Percentiles rank a stretch among this genome's conserved stretches.
Conservation (phyloP, 2,113 vertebrate species). For the Nannospalax galili region DNA sequence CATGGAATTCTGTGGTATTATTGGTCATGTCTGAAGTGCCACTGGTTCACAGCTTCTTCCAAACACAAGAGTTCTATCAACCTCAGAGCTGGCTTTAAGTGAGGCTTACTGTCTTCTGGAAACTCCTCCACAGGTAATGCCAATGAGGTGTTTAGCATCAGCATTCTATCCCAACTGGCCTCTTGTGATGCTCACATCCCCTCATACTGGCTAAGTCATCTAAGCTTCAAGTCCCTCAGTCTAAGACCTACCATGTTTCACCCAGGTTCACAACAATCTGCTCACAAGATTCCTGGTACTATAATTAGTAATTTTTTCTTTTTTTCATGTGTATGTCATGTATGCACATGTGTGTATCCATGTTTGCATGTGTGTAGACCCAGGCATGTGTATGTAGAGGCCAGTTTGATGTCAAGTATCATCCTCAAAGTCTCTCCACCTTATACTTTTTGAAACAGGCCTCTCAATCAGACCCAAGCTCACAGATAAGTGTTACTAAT, state of each 20-base stretch:
- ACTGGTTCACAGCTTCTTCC: background rate
- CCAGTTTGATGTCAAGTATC: background rate
- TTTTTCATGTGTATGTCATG: background rate
- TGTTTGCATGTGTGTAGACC: rapidly evolving
- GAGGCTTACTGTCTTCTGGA: background rate
- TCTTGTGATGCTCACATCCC: background rate
- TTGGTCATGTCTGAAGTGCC: background rate
- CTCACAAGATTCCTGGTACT: background rate
- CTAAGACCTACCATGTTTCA: background rate
- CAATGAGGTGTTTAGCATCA: background rate
- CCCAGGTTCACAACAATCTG: background rate
- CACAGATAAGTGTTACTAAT: background rate
- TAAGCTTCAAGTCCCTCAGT: background rate
- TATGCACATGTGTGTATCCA: background rate
- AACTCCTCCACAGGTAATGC: background rate
- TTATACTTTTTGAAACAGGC: background rate
- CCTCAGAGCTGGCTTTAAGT: background rate
- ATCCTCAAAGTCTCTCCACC: too few species aligned
- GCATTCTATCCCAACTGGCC: background rate
- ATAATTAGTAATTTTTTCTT: background rate
- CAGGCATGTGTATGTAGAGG: too few species aligned
- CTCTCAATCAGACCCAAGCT: background rate
- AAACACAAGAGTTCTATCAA: background rate
- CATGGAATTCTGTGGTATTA: background rate
- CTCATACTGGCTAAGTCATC: background rate